Conservation (phyloP, 2,797 vertebrate genomes). For the Xenops minutus region DNA sequence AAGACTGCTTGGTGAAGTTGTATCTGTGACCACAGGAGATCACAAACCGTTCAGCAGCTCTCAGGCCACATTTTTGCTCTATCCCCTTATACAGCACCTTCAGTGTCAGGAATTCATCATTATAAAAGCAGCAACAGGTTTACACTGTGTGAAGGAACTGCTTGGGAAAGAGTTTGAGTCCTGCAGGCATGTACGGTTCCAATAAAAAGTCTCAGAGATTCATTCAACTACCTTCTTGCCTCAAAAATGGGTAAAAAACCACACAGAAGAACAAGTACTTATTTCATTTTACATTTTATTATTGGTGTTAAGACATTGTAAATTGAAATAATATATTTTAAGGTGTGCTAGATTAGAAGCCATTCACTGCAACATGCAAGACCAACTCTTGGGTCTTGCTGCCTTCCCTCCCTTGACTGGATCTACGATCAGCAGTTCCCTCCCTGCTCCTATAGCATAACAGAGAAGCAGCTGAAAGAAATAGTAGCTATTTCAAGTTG, state of each 20-base stretch:
- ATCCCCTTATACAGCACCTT: not conserved
- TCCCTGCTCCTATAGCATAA: not conserved
- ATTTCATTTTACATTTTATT: not conserved
- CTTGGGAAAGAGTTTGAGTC: not conserved
- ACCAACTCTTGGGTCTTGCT: not conserved
- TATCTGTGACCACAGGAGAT: fast-evolving
- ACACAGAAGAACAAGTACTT: not conserved
- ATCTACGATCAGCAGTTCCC: not conserved
- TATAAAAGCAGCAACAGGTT: not conserved
- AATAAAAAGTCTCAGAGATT: fast-evolving
- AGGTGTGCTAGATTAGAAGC: not conserved
- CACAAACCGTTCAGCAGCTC: not conserved
- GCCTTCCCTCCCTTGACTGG: not conserved
- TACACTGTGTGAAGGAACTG: fast-evolving
- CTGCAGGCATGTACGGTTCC: too few species aligned
- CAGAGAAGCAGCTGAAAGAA: not conserved
- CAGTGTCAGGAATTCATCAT: not conserved
- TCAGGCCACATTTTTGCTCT: not conserved
- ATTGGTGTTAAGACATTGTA: not conserved
- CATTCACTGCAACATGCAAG: not conserved
- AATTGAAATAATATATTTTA: not conserved
- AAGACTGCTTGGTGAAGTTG: not conserved
- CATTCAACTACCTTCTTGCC: not conserved
- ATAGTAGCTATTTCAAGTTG: not conserved
- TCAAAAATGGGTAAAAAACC: not conserved